A percentile compares a stretch with the other conserved stretches of the same genome.
Conservation (phyloP, 2,888 invertebrate genomes). For the Leucozona laternaria region DNA sequence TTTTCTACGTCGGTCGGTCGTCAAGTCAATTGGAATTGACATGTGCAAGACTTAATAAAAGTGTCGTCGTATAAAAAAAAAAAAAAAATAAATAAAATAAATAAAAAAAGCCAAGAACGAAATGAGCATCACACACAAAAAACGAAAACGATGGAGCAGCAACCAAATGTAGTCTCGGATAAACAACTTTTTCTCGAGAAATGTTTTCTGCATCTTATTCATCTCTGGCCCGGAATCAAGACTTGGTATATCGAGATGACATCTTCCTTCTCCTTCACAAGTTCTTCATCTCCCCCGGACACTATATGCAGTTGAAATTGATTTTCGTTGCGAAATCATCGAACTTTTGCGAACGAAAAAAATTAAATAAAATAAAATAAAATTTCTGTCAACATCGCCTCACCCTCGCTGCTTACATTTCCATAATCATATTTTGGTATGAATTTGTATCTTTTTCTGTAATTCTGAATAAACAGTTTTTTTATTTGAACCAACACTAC, state of each 20-base stretch:
- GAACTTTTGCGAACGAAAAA: conserved; percentile 49
- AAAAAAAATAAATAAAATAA: conserved; percentile 13
- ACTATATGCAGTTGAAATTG: conserved; percentile 58
- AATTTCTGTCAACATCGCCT: conserved; percentile 38
- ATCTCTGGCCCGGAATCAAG: conserved; percentile 45
- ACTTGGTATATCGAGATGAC: background rate
- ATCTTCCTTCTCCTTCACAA: background rate
- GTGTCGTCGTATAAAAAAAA: conserved; percentile 57
- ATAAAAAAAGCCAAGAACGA: conserved; percentile 2
- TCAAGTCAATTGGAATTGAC: conserved; percentile 68
- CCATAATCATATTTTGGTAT: conserved; percentile 34
- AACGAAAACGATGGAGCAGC: conserved; percentile 23
- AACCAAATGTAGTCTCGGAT: conserved; percentile 68
- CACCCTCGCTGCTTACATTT: background rate
- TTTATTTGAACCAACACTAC: conserved; percentile 43
- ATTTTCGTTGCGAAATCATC: conserved; percentile 68
- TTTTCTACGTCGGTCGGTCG: conserved; percentile 11
- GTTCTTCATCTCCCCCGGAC: background rate
- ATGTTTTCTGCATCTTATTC: conserved; percentile 55
- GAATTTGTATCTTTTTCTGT: conserved; percentile 37
- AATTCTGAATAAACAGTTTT: conserved; percentile 56
- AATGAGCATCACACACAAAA: conserved; percentile 14
- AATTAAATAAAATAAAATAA: conserved; percentile 33
- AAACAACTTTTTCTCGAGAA: conserved; percentile 68
- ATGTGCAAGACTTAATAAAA: conserved; percentile 76